Evolutionary conservation across 2,113 vertebrate genomes (phyloP), one percentile per base, ranked within the genome.

Genomic region (Puffinus mauretanicus): DNA sequence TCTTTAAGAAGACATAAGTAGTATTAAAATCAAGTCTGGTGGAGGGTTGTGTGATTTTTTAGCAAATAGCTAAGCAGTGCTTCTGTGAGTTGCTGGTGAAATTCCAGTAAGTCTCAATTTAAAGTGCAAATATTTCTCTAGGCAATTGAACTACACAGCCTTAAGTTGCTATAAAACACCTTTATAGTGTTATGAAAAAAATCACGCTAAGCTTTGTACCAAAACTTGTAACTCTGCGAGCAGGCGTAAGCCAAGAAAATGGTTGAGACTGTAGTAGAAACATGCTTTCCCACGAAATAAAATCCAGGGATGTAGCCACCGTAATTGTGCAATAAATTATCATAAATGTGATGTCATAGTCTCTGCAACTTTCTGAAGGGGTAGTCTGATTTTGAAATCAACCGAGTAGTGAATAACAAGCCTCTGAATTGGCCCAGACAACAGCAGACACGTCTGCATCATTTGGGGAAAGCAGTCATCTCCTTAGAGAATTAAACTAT

Each of bases 321-420:
- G 5, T 94, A 87, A 82, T 95, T 97, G 89, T 94, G 94, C 91
- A 97, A 95, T 66, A 77, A 85, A 91, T 91, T 95, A 87, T 87
- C 93, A 93, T 97, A 77, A 90, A 47, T 22, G 75, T 97, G 95
- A 95, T 94, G 94, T 95, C 96, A 95, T 84, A 85, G 81, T 93
- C 94, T 95, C 78, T 94, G 91, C 89, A 95, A 55, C 89, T 89
- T 94, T 96, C 57, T 95, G 91, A 97, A 95, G 82, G 89, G 93
- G 81, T 91, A 89, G 95, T 92, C 51, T 82, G 86, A 91, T 96
- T 97, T 97, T 87, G 94, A 96, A 96, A 97, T 95, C 89, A 58
- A 25, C 81, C 1, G 2, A 90, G 62, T 16, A 69, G 93, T 66
- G 94, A 96, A 93, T 90, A 89, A 82, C 91, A 96, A 87, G 86